phyloP scores from a whole-genome alignment of 2,113 vertebrate species.

The Columba janthina region DNA sequence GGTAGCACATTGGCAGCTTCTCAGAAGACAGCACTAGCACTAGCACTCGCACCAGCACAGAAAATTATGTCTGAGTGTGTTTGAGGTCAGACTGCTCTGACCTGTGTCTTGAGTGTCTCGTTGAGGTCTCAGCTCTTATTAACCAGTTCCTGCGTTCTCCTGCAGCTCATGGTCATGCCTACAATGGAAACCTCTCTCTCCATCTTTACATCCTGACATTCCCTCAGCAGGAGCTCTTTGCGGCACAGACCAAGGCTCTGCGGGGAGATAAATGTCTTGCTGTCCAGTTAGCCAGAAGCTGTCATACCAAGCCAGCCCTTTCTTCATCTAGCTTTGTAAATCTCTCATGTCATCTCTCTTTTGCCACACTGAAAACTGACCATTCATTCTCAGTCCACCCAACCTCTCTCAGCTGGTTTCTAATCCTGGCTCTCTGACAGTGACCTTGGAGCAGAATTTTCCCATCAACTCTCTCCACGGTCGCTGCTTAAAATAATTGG shows the following conservation, averaged over 20 bases:
- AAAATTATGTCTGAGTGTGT: not conserved
- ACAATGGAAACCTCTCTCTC: not conserved
- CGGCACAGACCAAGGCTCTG: not conserved
- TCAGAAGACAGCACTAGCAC: not conserved
- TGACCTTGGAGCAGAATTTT: not conserved
- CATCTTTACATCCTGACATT: not conserved
- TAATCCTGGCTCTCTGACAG: not conserved
- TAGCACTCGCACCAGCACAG: not conserved
- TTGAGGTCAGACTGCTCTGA: slow-evolving; percentile 19
- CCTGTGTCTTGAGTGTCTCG: not conserved
- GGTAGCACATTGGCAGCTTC: not conserved
- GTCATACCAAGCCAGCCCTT: not conserved
- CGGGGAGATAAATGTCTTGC: not conserved
- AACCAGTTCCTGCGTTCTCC: not conserved
- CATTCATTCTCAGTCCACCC: not conserved
- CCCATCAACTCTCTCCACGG: not conserved
- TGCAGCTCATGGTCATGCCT: not conserved
- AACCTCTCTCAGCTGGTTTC: not conserved
- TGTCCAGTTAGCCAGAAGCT: not conserved
- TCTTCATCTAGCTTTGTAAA: not conserved
- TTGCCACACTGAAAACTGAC: not conserved
- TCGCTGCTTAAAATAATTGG: not conserved
- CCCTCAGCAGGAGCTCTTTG: not conserved
- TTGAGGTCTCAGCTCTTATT: not conserved
- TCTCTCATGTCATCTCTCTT: not conserved